Percentiles rank a stretch among this genome's conserved stretches.
Evolutionary conservation across 2,113 vertebrate species (phyloP).

Genomic region (Passer domesticus): DNA sequence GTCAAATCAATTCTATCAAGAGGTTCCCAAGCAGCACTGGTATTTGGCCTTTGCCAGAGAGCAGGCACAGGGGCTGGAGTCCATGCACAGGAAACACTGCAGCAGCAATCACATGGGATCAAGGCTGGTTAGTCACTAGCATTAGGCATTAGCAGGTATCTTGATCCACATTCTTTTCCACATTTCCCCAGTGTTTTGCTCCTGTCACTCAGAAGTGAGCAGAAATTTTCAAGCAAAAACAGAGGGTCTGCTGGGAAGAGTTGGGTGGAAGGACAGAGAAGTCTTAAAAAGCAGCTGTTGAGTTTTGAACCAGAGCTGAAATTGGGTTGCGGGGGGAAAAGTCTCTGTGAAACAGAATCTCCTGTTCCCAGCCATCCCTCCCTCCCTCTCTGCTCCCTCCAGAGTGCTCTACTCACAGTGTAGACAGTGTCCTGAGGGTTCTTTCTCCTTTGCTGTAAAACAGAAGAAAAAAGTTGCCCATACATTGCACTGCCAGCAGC

Average conservation of each 20-base stretch:
- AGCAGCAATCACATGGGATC: not conserved
- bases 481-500: not conserved
- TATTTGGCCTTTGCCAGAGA: not conserved
- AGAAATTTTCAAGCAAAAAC: not conserved
- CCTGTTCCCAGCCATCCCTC: not conserved
- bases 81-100: not conserved
- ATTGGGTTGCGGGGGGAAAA: rapidly evolving
- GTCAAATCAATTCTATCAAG: not conserved
- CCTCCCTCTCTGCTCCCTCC: not conserved
- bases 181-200: not conserved
- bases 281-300: not conserved
- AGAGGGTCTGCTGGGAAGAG: not conserved
- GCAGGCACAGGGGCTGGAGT: not conserved
- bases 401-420: conserved; percentile 66
- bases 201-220: not conserved
- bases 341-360: not conserved
- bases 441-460: conserved; percentile 69
- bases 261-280: not conserved
- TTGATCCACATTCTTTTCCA: not conserved
- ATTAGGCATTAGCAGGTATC: not conserved
- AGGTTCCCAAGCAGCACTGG: not conserved
- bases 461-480: not conserved
- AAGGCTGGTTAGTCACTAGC: not conserved
- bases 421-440: conserved; percentile 73
- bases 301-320: not conserved